phyloP scores from a whole-genome alignment of 1,140 invertebrate genomes.

The Physella acuta region DNA sequence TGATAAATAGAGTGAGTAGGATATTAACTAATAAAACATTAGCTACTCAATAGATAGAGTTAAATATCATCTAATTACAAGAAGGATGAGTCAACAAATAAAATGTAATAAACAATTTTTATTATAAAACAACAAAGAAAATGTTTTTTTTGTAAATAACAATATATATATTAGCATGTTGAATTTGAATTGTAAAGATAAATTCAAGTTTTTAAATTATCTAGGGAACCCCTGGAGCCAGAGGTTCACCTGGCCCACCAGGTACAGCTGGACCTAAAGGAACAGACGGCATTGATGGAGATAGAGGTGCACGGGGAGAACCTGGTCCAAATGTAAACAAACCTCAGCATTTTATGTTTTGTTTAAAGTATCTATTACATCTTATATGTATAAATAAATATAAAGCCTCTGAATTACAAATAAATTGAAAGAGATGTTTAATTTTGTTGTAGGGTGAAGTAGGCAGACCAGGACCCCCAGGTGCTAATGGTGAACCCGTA shows the following conservation, averaged over 20 bases:
- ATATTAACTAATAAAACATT: too few species aligned
- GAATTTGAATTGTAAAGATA: not conserved
- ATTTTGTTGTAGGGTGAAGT: conserved; percentile 33
- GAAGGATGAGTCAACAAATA: too few species aligned
- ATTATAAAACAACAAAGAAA: too few species aligned
- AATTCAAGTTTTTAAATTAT: not conserved
- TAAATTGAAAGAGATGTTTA: not conserved
- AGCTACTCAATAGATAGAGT: too few species aligned
- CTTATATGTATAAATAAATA: not conserved
- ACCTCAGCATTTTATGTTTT: not conserved
- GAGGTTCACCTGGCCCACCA: conserved; percentile 43
- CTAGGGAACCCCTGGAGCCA: conserved; percentile 42
- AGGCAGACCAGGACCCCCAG: conserved; percentile 35
- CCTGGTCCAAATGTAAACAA: conserved; percentile 35
- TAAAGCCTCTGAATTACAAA: not conserved
- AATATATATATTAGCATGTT: too few species aligned
- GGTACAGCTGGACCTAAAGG: conserved; percentile 46
- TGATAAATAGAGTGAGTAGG: too few species aligned
- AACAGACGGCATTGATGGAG: conserved; percentile 41
- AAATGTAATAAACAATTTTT: too few species aligned
- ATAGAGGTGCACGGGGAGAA: conserved; percentile 39
- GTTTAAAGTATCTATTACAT: not conserved
- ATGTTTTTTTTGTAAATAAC: too few species aligned
- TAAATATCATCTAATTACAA: too few species aligned
- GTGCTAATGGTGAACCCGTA: conserved; percentile 38